Percentiles rank a stretch among this genome's conserved stretches.
Evolutionary conservation across 2,888 invertebrate species (phyloP).

Genomic region (Chalcosyrphus nemorum): DNA sequence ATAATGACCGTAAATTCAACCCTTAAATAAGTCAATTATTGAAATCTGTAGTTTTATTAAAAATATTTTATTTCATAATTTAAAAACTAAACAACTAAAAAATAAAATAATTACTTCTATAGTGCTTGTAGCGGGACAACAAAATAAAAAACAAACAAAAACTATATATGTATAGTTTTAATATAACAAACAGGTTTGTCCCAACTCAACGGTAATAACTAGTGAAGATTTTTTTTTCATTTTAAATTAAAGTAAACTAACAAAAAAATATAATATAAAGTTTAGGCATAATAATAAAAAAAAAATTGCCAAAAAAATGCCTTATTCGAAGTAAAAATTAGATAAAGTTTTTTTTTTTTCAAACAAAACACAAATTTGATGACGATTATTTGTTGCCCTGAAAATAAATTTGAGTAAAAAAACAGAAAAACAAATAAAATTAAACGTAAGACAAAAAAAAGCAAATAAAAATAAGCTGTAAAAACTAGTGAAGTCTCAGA

Average conservation of each 20-base stretch:
- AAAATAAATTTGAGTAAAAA: constrained; percentile 55
- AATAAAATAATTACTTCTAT: not conserved
- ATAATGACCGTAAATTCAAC: not conserved
- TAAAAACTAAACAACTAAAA: not conserved
- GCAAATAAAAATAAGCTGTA: constrained; percentile 33
- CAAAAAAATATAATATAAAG: constrained; percentile 22
- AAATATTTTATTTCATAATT: not conserved
- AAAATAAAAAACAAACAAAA: constrained; percentile 43
- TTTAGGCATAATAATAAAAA: constrained; percentile 14
- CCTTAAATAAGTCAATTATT: not conserved
- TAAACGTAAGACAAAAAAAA: constrained; percentile 58
- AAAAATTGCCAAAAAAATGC: not conserved
- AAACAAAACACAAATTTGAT: constrained; percentile 36
- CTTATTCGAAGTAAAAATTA: not conserved
- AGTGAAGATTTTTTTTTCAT: constrained; percentile 29
- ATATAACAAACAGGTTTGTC: constrained; percentile 16
- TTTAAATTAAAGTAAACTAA: constrained; percentile 36
- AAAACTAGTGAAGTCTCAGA: not conserved
- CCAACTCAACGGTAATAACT: constrained; percentile 40
- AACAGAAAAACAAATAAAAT: constrained; percentile 62
- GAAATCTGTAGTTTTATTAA: not conserved
- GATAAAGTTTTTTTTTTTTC: not conserved
- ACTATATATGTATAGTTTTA: constrained; percentile 26
- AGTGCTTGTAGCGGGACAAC: constrained; percentile 38
- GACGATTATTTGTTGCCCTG: constrained; percentile 51